These are phyloP conservation scores for Heliothis subflexa DNA, from an alignment of 1,140 invertebrate species.

Conservation along the genomic window DNA sequence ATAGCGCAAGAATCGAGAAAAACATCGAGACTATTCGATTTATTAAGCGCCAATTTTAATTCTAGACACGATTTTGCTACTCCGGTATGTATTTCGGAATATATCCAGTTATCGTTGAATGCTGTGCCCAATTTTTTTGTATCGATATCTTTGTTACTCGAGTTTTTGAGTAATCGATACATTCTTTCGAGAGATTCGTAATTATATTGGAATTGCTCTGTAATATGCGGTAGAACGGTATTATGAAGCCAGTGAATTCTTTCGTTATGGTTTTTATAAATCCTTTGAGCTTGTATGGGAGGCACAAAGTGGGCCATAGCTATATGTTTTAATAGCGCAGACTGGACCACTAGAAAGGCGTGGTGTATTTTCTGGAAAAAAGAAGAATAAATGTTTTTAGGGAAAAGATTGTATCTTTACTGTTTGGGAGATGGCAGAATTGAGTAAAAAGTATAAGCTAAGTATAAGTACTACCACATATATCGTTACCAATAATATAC, in stretches of 20 bases:
- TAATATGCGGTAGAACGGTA: slow-evolving; percentile 65
- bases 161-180: slow-evolving; percentile 79
- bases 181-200: slow-evolving; percentile 72
- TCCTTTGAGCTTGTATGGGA: slow-evolving; percentile 52
- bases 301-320: slow-evolving; percentile 76
- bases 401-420: no score
- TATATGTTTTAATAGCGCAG: slow-evolving; percentile 76
- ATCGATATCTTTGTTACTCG: slow-evolving; percentile 62
- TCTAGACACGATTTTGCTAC: slow-evolving; percentile 73
- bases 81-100: slow-evolving; percentile 76
- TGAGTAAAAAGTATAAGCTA: no score
- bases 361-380: slow-evolving; percentile 82
- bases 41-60: slow-evolving; percentile 72
- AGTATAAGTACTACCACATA: no score
- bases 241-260: slow-evolving; percentile 78
- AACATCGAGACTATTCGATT: slow-evolving; percentile 73
- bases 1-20: slow-evolving; percentile 77
- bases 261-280: slow-evolving; percentile 81
- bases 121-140: slow-evolving; percentile 66
- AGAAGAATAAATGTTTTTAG: slow-evolving; percentile 36
- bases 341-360: slow-evolving; percentile 82
- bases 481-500: no score
- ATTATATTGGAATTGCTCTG: slow-evolving; percentile 69
- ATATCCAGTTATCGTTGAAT: slow-evolving; percentile 70
- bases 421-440: no score